A percentile compares a stretch with the other conserved stretches of the same genome.
phyloP scores from a whole-genome alignment of 2,113 vertebrate genomes.

The Chamaea fasciata region DNA sequence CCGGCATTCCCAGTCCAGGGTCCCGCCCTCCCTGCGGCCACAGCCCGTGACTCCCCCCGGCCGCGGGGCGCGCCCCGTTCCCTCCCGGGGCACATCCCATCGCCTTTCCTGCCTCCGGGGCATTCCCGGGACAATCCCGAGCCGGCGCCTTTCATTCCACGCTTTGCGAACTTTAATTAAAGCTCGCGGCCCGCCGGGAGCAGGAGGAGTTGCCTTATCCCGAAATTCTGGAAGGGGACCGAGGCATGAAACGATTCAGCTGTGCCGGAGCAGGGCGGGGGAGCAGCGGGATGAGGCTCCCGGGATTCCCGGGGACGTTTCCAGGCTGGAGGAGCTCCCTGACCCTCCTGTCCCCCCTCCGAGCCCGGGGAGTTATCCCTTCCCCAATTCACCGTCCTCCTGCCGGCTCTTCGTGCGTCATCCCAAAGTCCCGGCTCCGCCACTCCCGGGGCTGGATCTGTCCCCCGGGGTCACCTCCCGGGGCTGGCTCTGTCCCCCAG shows the following conservation, averaged over 20 bases:
- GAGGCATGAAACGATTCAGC: not conserved
- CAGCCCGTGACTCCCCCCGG: not conserved
- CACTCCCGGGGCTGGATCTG: not conserved
- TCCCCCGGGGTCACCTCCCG: fast-evolving
- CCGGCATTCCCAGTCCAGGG: no score
- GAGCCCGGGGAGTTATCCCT: not conserved
- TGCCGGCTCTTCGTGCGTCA: not conserved
- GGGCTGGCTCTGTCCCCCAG: no score
- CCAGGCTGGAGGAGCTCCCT: not conserved
- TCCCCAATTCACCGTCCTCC: not conserved
- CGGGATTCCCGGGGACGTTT: fast-evolving
- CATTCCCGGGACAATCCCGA: not conserved
- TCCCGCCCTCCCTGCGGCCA: not conserved
- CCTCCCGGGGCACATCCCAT: not conserved
- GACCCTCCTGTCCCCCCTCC: not conserved
- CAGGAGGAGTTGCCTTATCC: not conserved
- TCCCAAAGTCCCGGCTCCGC: fast-evolving
- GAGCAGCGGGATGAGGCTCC: not conserved
- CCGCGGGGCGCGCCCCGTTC: not conserved
- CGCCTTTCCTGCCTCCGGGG: not conserved
- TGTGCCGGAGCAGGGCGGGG: not conserved
- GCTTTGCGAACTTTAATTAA: slow-evolving; percentile 13
- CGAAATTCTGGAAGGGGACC: not conserved
- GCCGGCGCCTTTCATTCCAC: not conserved
- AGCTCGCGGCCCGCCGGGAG: not conserved